Evolutionary conservation across 1,140 invertebrate genomes (phyloP), one percentile per base, ranked within the genome.

Genomic region (Drosophila varians): DNA sequence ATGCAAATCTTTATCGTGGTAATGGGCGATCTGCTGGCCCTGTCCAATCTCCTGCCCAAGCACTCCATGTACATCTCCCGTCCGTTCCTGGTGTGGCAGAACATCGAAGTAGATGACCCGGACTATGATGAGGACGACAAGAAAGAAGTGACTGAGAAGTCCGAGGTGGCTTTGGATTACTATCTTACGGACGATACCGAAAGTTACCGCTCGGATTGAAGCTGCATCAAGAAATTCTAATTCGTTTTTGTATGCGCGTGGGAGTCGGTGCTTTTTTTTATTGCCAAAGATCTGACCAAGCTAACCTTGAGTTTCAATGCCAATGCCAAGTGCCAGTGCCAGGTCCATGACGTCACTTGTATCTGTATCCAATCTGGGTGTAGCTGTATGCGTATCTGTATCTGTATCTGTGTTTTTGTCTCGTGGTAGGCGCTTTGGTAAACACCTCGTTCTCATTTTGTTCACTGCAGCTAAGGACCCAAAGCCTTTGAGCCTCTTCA

Each of bases 291-390:
- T 65, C 66, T 56, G 58, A 56, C 40, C 49, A 54, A 34, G 42
- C 38, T 65, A 69, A 69, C 56, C 70, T 74, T 75, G 52, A 58
- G 57, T 53, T 74, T 77, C 80, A 84, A 86, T 86, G 79, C 80
- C 79, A 86, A 65, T 83, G 79, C 62, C 75, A 78, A 48, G 61
- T 83, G 79, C 62, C 75, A 78, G 42, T 46, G 64, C 40, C 71
- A 71, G 38, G 25, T 40, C 55, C 60, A 75, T 84, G 79, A 84
- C 80, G 80, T 84, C 79, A 84, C 51, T 60, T 34, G 42, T 61
- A 55, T 49, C 52, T 76, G 62, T 47, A 52, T 52, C 31, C 19
- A 7, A 25, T 14, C 55, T 76, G 55, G 18, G 23, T 7, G 23
- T 11, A 49, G 9, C 16, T 18, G 61, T 26, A n/a, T 12, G 18